Conservation (phyloP, 2,888 invertebrate genomes). For the Pogonocherus hispidulus region DNA sequence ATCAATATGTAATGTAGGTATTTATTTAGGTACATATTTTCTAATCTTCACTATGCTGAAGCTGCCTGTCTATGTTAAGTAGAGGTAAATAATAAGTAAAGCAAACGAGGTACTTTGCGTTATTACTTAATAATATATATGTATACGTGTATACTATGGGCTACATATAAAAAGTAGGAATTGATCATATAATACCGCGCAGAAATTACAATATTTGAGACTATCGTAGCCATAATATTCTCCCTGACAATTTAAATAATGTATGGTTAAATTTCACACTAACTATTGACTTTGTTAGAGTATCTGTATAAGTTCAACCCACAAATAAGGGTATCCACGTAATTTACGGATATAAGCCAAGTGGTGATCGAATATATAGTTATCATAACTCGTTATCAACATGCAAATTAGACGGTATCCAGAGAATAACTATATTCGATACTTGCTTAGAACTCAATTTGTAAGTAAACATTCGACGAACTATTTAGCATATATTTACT, state of each 20-base stretch:
- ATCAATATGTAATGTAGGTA: too few species aligned
- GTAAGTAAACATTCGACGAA: slow-evolving; percentile 24
- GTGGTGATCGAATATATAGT: slow-evolving; percentile 27
- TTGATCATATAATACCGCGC: slow-evolving; percentile 4
- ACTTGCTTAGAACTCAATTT: slow-evolving; percentile 19
- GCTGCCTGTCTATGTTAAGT: too few species aligned
- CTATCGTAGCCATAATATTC: slow-evolving; percentile 1
- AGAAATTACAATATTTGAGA: slow-evolving; percentile 11
- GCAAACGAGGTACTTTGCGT: too few species aligned
- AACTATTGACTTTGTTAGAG: slow-evolving; percentile 23
- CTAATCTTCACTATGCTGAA: too few species aligned
- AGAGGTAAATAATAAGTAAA: too few species aligned
- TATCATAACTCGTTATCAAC: slow-evolving; percentile 24
- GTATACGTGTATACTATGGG: slow-evolving; percentile 1
- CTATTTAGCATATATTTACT: slow-evolving; percentile 20
- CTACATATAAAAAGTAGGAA: neutral
- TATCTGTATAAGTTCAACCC: slow-evolving; percentile 16
- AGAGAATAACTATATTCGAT: slow-evolving; percentile 24
- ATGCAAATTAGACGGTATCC: slow-evolving; percentile 25
- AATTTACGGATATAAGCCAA: slow-evolving; percentile 16
- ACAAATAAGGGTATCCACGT: slow-evolving; percentile 25
- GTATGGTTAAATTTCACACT: slow-evolving; percentile 14
- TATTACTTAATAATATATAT: too few species aligned
- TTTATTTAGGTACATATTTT: too few species aligned
- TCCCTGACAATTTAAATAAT: slow-evolving; percentile 19